These are phyloP conservation scores for Habroteleia sp. DNA, from an alignment of 2,888 invertebrate genomes.

Conservation along the genomic window DNA sequence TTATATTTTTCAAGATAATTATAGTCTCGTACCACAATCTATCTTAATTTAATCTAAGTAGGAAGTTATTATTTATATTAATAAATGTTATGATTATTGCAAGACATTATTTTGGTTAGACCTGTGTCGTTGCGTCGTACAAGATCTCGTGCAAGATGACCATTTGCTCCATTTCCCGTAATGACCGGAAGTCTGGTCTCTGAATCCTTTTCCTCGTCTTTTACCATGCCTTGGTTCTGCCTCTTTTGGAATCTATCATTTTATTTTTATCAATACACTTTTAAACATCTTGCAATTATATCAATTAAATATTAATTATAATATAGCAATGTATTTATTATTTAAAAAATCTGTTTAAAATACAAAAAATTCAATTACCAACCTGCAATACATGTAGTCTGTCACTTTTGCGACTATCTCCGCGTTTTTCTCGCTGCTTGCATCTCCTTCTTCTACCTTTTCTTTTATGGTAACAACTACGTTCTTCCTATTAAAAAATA, in stretches of 20 bases:
- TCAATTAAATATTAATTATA: background rate
- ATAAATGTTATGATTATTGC: slow-evolving; percentile 19
- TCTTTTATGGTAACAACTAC: slow-evolving; percentile 72
- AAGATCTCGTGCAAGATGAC: slow-evolving; percentile 90
- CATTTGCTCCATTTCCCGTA: slow-evolving; percentile 92
- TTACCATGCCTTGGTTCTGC: slow-evolving; percentile 77
- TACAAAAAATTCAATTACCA: background rate
- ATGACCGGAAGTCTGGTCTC: slow-evolving; percentile 76
- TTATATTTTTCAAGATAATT: no score
- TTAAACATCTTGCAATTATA: background rate
- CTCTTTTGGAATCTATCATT: slow-evolving; percentile 78
- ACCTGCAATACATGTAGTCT: slow-evolving; percentile 79
- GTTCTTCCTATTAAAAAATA: slow-evolving; percentile 70
- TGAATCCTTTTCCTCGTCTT: slow-evolving; percentile 71
- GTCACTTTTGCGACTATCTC: slow-evolving; percentile 71
- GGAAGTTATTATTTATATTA: slow-evolving; percentile 32
- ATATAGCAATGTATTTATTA: no score
- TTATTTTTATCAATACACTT: background rate
- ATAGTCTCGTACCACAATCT: no score
- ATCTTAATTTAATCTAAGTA: slow-evolving; percentile 39
- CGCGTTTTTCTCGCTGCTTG: slow-evolving; percentile 70
- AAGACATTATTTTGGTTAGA: slow-evolving; percentile 72
- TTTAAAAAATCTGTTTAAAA: no score
- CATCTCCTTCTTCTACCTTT: slow-evolving; percentile 70
- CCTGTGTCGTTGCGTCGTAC: slow-evolving; percentile 90